These are phyloP conservation scores for Drosophila niveifrons DNA, from an alignment of 2,888 invertebrate genomes.

Conservation along the genomic window DNA sequence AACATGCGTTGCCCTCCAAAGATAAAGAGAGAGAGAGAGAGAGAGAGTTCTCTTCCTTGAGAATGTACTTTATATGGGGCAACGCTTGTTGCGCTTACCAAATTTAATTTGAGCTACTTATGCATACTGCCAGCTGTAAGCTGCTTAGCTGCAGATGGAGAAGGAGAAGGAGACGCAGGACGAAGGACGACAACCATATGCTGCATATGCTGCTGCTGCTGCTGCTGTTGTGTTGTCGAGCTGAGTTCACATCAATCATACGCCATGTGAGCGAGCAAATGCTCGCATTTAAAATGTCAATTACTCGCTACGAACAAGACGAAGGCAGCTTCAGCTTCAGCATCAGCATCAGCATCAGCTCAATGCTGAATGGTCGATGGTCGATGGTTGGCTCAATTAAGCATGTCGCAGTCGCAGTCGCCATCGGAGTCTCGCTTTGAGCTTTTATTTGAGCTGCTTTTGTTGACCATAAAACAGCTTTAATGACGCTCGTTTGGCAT, in stretches of 20 bases:
- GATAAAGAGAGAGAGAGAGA: constrained; percentile 2
- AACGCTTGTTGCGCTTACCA: constrained; percentile 50
- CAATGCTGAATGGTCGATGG: constrained; percentile 17
- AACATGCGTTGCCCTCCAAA: constrained; percentile 48
- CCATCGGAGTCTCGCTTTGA: constrained; percentile 20
- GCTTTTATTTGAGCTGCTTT: constrained; percentile 49
- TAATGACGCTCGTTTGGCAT: constrained; percentile 71
- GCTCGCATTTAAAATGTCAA: constrained; percentile 49
- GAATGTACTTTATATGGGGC: not conserved
- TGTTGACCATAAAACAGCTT: constrained; percentile 73
- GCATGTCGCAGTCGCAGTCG: constrained; percentile 20
- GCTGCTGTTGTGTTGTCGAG: constrained; percentile 40
- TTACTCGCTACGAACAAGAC: constrained; percentile 20
- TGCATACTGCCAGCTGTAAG: constrained; percentile 63
- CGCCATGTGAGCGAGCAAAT: constrained; percentile 8
- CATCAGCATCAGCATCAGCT: not conserved
- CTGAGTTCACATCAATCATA: constrained; percentile 8
- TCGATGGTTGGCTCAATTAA: not conserved
- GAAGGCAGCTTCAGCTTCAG: not conserved
- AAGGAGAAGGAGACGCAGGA: constrained; percentile 15
- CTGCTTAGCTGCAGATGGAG: constrained; percentile 68
- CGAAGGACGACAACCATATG: constrained; percentile 47
- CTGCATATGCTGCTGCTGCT: constrained; percentile 61
- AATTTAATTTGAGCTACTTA: constrained; percentile 78
- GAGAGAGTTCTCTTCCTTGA: not conserved